Percentiles rank a stretch among this genome's conserved stretches.
These are phyloP conservation scores for Linepithema humile DNA, from an alignment of 1,140 invertebrate species.

Conservation along the genomic window DNA sequence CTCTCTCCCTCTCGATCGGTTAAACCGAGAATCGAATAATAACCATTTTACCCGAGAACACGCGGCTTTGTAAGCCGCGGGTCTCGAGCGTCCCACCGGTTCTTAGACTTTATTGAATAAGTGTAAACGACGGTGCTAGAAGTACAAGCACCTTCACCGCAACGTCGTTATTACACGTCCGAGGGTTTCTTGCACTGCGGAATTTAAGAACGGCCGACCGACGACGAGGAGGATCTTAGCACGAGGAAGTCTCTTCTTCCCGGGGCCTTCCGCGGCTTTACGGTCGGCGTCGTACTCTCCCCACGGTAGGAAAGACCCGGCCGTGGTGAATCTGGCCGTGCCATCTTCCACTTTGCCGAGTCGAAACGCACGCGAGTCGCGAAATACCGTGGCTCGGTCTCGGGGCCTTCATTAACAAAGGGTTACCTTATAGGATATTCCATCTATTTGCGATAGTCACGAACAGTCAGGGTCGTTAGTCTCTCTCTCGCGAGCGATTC, in stretches of 20 bases:
- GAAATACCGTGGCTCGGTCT: slow-evolving; percentile 54
- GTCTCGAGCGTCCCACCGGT: neutral
- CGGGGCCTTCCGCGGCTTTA: slow-evolving; percentile 21
- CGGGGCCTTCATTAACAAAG: slow-evolving; percentile 70
- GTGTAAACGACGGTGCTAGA: slow-evolving; percentile 55
- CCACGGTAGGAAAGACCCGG: slow-evolving; percentile 31
- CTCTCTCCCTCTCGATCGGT: slow-evolving; percentile 10
- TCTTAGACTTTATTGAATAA: slow-evolving; percentile 61
- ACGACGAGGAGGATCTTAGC: slow-evolving; percentile 28
- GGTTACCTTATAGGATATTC: slow-evolving; percentile 71
- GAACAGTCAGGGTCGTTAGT: slow-evolving; percentile 67
- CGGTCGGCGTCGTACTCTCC: slow-evolving; percentile 40
- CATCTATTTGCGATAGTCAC: slow-evolving; percentile 73
- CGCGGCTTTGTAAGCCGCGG: neutral
- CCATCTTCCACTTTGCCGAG: slow-evolving; percentile 59
- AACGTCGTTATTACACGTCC: slow-evolving; percentile 58
- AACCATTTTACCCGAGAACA: slow-evolving; percentile 32
- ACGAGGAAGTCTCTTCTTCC: slow-evolving; percentile 50
- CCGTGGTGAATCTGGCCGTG: slow-evolving; percentile 61
- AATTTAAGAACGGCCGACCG: slow-evolving; percentile 59
- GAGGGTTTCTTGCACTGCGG: slow-evolving; percentile 59
- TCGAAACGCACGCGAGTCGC: slow-evolving; percentile 70
- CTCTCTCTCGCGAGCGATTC: slow-evolving; percentile 46
- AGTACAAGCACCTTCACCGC: slow-evolving; percentile 48
- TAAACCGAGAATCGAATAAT: slow-evolving; percentile 39